Conservation (phyloP, 2,888 invertebrate genomes). For the Saturnia pavonia region DNA sequence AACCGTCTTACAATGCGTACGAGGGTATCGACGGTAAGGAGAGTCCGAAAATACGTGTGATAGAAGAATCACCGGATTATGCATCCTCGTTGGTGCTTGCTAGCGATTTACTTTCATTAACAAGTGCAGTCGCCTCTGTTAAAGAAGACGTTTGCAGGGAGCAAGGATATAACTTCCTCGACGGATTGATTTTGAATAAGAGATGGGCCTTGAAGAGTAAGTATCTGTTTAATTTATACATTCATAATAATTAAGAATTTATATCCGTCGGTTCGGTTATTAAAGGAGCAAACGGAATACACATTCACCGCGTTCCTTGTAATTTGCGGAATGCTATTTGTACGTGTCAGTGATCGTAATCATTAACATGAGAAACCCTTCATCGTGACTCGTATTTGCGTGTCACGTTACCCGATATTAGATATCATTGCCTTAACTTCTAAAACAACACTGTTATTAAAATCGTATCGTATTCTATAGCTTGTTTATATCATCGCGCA, state of each 20-base stretch:
- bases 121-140: constrained; percentile 72
- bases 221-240: constrained; percentile 39
- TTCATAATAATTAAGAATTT: neutral
- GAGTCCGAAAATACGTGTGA: constrained; percentile 49
- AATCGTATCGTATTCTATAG: neutral
- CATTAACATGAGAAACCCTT: too few species aligned
- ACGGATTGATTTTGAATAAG: constrained; percentile 73
- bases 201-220: constrained; percentile 83
- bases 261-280: neutral
- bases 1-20: constrained; percentile 42
- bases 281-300: neutral
- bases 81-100: constrained; percentile 75
- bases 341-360: neutral
- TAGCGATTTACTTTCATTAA: constrained; percentile 74
- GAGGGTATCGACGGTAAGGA: constrained; percentile 40
- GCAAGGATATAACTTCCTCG: constrained; percentile 73
- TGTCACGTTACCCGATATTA: neutral
- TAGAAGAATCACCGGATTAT: constrained; percentile 74
- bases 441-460: neutral
- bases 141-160: constrained; percentile 72
- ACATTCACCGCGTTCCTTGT: too few species aligned
- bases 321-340: too few species aligned
- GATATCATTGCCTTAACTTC: neutral
- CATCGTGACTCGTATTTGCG: neutral
- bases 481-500: neutral